phyloP scores from a whole-genome alignment of 2,797 vertebrate species.

The Ibycter americanus region DNA sequence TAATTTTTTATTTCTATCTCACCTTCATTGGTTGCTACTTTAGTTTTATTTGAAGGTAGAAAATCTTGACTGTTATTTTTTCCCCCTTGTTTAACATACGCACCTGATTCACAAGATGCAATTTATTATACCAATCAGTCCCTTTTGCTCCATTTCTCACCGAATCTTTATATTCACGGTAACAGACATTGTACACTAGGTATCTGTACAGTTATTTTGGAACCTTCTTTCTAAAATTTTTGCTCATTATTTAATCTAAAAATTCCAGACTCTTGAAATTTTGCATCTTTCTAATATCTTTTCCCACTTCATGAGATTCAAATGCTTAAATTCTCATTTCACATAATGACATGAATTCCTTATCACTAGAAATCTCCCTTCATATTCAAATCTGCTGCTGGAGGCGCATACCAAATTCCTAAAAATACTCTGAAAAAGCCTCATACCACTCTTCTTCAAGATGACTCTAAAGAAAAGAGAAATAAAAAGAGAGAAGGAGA shows the following conservation, averaged over 20 bases:
- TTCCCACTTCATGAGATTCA: neutral
- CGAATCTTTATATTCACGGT: neutral
- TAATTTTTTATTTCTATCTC: neutral
- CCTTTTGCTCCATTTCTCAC: neutral
- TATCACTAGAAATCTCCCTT: neutral
- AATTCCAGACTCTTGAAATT: neutral
- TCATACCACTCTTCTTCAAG: neutral
- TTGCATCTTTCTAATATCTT: neutral
- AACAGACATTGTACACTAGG: neutral
- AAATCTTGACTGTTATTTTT: neutral
- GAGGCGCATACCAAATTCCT: neutral
- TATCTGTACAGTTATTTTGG: neutral
- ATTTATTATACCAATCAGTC: neutral
- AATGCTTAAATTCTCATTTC: neutral
- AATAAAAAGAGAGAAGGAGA: neutral
- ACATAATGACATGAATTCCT: neutral
- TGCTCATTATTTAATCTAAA: neutral
- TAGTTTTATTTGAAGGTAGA: neutral
- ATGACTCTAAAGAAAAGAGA: neutral
- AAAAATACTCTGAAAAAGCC: neutral
- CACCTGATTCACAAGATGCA: neutral
- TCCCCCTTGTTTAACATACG: neutral
- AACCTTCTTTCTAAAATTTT: neutral
- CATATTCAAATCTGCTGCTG: neutral
- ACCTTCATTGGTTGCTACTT: neutral